Base-by-base conservation (phyloP, 1,140 invertebrate species). In the Belonocnema kinseyi region DNA sequence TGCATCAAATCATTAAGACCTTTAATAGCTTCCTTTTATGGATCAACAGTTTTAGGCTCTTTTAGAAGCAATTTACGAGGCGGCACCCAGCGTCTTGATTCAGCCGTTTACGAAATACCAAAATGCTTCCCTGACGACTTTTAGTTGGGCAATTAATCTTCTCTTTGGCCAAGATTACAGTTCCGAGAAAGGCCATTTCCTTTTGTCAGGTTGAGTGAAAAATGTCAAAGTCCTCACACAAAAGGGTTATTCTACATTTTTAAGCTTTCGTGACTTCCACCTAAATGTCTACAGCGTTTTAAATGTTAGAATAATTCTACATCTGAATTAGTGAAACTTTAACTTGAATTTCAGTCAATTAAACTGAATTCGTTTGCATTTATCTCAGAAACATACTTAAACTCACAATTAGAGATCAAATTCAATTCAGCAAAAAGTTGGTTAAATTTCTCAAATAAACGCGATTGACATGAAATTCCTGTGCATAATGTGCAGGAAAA, bases 41-140 rank as follows among this genome's bases (percentile, higher is more conserved):
- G 58, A 66, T 66, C 58, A 66, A 66, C 58, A 66, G 26, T 66
- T 66, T 66, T 66, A 66, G 58, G 58, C 58, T 66, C 21, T 26
- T 66, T 58, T 66, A 14, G 58, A 66, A 66, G 58, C 26, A 66
- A 66, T 66, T 66, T 40, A 66, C 40, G 58, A 21, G 26, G 58
- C 58, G 26, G 40, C 26, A 66, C 26, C 58, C 26, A 66, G 26
- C 40, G 58, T 33, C 58, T 66, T 40, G 58, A 66, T 40, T 66
- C 58, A 66, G 33, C 26, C 58, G 33, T 66, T 66, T 66, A 66
- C 58, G 58, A 33, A 66, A 66, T 66, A 66, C 58, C 58, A 66
- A 66, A 66, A 66, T 66, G 58, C 58, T 66, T 21, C 58, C 16
- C 58, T 66, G 26, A 66, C 58, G 58, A 66, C 58, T 66, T 66